Base-by-base conservation (phyloP, 2,797 vertebrate genomes). In the Acipenser ruthenus region DNA sequence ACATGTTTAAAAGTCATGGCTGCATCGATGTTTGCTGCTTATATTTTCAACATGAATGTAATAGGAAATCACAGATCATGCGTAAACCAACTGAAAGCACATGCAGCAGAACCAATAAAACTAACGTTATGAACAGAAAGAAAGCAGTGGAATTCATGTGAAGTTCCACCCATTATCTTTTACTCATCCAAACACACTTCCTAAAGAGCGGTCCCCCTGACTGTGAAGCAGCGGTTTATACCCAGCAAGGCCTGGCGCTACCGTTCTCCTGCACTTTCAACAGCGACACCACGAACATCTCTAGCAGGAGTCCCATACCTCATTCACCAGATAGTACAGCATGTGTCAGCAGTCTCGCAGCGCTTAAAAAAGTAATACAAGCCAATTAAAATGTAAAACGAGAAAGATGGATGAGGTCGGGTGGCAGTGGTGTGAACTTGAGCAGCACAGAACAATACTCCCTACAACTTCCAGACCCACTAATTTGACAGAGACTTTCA, bases 361-460 rank as follows among this genome's bases (percentile, higher is more conserved):
- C 87, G 86, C 90, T 89, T 89, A 88, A 88, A 87, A 18, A 37
- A 37, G 4, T 37, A 37, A 84, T 87, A 83, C 80, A 85, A 90
- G 88, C 90, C 88, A 91, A 90, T 91, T 90, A 90, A 91, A 91
- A 89, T 86, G 86, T 89, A 90, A 90, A 89, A 85, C 82, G 87
- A 89, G 89, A 89, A 89, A 90, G 86, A 90, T 71, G 82, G 86
- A 88, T 87, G 84, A 85, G 82, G 82, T 80, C 74, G 80, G 86
- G 86, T 83, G 80, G 79, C 76, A 84, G 83, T 83, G 81, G 84
- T 89, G 87, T 87, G 87, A 90, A 89, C 87, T 81, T 80, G 79
- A 83, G 80, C 76, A 80, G 84, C 81, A 82, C 78, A 73, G 83
- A 90, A 88, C 85, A 88, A 90, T 85, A 82, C 77, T 81, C 76